Evolutionary conservation across 1,140 invertebrate genomes (phyloP), one percentile per base, ranked within the genome.

Genomic region (Neelides sp.): DNA sequence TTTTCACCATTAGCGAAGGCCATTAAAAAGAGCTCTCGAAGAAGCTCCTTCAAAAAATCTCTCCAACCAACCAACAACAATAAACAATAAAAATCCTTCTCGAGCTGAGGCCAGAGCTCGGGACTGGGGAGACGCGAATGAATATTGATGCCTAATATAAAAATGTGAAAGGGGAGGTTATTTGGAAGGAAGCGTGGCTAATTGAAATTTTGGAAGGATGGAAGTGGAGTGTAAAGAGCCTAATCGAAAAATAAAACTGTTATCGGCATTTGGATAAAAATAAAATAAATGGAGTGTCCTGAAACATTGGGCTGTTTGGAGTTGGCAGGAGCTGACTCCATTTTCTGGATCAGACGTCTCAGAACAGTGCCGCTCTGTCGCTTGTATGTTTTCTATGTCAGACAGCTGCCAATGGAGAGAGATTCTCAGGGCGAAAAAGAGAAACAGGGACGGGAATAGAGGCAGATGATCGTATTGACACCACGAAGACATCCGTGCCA

Each of bases 171-270:
- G n/a, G n/a, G n/a, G n/a, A n/a, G n/a, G n/a, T n/a, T n/a, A n/a
- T n/a, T n/a, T n/a, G n/a, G n/a, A n/a, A n/a, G n/a, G n/a, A n/a
- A n/a, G n/a, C n/a, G n/a, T n/a, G n/a, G n/a, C n/a, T n/a, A n/a
- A 42, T 8, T 8, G n/a, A 32, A 32, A 32, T 32, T 5, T 32
- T 32, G 28, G 28, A 13, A 32, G 28, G n/a, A 32, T 5, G n/a
- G n/a, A 8, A 32, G 7, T 8, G 28, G n/a, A 13, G n/a, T 8
- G 28, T n/a, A 32, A 32, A 8, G 32, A 23, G 37, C 49, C 49
- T 54, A 48, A 49, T 54, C 46, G 47, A 40, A 42, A 49, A 54
- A 49, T 54, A 54, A 54, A 54, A 49, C 46, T 54, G 52, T 54
- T 54, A 49, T 54, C 52, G 52, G 52, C 47, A 54, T 23, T 34